Conservation (phyloP, 2,888 invertebrate species). For the Amiota communis region DNA sequence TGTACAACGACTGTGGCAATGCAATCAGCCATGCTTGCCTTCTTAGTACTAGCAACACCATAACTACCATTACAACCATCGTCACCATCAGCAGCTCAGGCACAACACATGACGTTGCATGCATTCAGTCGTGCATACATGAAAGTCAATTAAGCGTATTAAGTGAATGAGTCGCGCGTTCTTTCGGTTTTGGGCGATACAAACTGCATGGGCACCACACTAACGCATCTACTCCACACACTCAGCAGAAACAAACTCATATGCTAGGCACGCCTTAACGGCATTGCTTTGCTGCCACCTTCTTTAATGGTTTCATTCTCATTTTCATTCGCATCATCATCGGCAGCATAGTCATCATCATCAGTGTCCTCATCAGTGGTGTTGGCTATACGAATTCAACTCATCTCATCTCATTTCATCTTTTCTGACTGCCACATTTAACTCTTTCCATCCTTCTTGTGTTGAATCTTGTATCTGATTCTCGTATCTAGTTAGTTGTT, state of each 20-base stretch:
- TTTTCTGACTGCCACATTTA: neutral
- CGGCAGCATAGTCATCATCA: neutral
- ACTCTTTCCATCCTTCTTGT: neutral
- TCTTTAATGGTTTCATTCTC: neutral
- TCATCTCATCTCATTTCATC: neutral
- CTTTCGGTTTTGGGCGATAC: slow-evolving; percentile 37
- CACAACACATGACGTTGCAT: slow-evolving; percentile 56
- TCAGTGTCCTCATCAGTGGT: neutral
- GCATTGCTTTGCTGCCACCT: neutral
- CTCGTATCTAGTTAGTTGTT: neutral
- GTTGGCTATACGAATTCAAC: neutral
- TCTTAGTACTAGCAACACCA: neutral
- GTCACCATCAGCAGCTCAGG: neutral
- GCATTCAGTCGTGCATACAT: slow-evolving; percentile 66
- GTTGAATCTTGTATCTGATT: neutral
- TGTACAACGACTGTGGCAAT: slow-evolving; percentile 1
- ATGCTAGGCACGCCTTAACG: neutral
- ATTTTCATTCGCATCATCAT: neutral
- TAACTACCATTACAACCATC: slow-evolving; percentile 3
- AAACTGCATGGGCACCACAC: neutral
- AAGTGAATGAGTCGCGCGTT: slow-evolving; percentile 50
- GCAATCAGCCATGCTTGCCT: neutral
- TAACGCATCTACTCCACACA: neutral
- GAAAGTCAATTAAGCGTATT: slow-evolving; percentile 71
- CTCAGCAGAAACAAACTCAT: too few relatives aligned